A percentile compares a stretch with the other conserved stretches of the same genome.
Conservation (phyloP, 2,797 vertebrate species). For the Hemitrygon akajei region DNA sequence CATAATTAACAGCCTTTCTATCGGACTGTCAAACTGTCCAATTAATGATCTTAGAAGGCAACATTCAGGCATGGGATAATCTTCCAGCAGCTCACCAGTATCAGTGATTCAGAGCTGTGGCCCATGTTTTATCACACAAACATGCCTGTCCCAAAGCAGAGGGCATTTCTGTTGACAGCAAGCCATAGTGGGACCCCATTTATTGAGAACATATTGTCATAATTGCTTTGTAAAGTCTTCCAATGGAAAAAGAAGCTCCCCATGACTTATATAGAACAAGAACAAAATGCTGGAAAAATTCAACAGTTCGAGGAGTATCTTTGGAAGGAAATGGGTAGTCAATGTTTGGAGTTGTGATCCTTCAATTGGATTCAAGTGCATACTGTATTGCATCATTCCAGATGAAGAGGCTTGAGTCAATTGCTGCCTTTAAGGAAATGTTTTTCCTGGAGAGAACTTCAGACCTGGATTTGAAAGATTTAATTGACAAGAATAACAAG, state of each 20-base stretch:
- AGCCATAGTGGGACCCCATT: background rate
- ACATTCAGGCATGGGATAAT: background rate
- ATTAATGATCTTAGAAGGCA: background rate
- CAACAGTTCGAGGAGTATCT: no score
- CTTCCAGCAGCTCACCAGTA: background rate
- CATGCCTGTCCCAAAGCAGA: background rate
- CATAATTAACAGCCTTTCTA: background rate
- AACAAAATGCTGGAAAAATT: no score
- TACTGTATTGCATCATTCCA: no score
- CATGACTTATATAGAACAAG: background rate
- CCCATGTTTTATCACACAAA: background rate
- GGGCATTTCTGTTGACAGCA: background rate
- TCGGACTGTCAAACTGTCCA: background rate
- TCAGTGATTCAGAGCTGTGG: background rate
- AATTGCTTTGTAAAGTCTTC: background rate
- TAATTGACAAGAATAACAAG: background rate
- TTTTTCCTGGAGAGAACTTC: background rate
- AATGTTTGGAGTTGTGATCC: no score
- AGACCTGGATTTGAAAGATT: background rate
- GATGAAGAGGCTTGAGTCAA: no score
- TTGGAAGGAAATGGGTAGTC: no score
- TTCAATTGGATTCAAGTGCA: no score
- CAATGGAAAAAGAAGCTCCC: background rate
- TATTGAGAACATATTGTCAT: background rate
- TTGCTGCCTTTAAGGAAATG: no score